These are phyloP conservation scores for Oppia nitens DNA, from an alignment of 1,140 invertebrate species.

Conservation along the genomic window DNA sequence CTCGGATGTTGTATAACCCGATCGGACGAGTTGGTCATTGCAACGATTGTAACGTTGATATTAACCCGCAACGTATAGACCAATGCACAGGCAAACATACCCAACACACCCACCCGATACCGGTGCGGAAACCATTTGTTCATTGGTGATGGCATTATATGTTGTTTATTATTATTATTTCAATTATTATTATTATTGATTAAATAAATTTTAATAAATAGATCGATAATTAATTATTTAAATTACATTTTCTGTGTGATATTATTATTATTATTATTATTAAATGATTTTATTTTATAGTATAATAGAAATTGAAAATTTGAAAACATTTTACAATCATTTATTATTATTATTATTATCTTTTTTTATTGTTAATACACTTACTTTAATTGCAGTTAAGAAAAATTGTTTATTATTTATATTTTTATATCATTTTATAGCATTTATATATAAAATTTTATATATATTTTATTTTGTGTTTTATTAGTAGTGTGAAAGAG, in stretches of 20 bases:
- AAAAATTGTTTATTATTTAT: no score
- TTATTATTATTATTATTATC: no score
- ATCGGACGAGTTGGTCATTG: constrained; percentile 83
- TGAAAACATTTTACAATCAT: no score
- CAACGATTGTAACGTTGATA: constrained; percentile 86
- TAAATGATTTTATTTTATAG: background rate
- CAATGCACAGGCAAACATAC: constrained; percentile 77
- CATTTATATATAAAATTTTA: no score
- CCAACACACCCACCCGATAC: constrained; percentile 66
- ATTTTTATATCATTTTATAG: no score
- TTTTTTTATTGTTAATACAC: no score
- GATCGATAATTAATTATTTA: background rate
- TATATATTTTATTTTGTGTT: no score
- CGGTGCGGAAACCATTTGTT: constrained; percentile 26
- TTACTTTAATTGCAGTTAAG: no score
- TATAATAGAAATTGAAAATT: no score
- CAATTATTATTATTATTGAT: background rate
- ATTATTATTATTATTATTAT: background rate
- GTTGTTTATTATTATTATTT: background rate
- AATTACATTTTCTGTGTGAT: background rate
- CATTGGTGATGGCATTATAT: no score
- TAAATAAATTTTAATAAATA: background rate
- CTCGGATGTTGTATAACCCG: no score
- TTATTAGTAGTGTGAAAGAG: no score
- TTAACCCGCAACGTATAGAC: constrained; percentile 87